Base-by-base conservation (phyloP, 1,140 invertebrate species). In the Nilaparvata lugens region DNA sequence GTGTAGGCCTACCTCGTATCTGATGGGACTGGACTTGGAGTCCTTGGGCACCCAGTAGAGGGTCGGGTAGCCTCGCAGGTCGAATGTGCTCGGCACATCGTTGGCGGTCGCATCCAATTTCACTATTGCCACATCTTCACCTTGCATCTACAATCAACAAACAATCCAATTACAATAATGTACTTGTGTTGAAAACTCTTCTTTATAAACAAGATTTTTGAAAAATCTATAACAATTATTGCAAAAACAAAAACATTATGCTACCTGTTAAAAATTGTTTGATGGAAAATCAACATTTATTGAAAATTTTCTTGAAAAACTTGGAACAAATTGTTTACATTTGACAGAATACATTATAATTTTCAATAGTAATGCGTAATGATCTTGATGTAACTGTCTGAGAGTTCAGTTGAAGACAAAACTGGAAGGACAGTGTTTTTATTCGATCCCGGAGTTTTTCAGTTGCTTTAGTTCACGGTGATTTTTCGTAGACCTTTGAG, bases 51-150 rank as follows among this genome's bases (percentile, higher is more conserved):
- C 81, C 93, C 94, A 99, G 79, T 83, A 99, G 28, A 99, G 80
- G 1, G 97, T 99, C 35, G 97, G 97, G 84, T 98, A 99, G 19
- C 97, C 97, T 66, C 84, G 82, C 14, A 99, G 97, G 69, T 98
- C 91, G 75, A 86, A 99, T 60, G 78, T 73, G n/a, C 84, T 74
- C 61, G 95, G 93, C 63, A 98, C 95, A 80, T 99, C 97, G 76
- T 99, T 99, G 48, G 93, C 93, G 1, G 96, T 98, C 24, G 97
- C 96, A 75, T 99, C 97, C 77, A 99, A 92, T 73, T 99, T 99
- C 0, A 97, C 91, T 72, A 99, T 96, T 53, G 83, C 85, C 14
- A 99, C 84, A 62, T 92, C 82, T 75, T 99, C 96, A 68, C 88
- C 77, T 65, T 84, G 83, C 69, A 98, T 74, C 83, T 89, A 72